phyloP scores from a whole-genome alignment of 2,888 invertebrate species.

The Watsonalla binaria region DNA sequence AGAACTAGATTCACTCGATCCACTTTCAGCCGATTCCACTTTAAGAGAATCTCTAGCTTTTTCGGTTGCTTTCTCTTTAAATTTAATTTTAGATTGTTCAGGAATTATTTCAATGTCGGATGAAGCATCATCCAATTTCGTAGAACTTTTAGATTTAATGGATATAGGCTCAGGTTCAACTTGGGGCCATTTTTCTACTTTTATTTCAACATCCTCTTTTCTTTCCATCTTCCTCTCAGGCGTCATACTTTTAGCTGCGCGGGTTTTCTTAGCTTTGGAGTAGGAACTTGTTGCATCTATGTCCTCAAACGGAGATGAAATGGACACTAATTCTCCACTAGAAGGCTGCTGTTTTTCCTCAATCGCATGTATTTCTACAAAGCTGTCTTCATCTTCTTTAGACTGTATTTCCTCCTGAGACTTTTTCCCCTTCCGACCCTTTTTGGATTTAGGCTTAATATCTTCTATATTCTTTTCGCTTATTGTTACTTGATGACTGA shows the following conservation, averaged over 20 bases:
- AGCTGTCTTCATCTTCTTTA: constrained; percentile 63
- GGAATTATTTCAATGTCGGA: constrained; percentile 22
- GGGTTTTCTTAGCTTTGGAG: constrained; percentile 49
- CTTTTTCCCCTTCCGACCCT: constrained; percentile 52
- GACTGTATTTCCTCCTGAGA: constrained; percentile 46
- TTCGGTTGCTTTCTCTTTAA: constrained; percentile 23
- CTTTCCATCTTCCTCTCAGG: constrained; percentile 30
- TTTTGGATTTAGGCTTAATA: constrained; percentile 52
- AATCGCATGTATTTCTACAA: constrained; percentile 70
- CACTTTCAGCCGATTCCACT: constrained; percentile 16
- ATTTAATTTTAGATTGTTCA: constrained; percentile 19
- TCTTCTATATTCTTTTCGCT: constrained; percentile 41
- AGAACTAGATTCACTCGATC: constrained; percentile 23
- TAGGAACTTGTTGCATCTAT: constrained; percentile 43
- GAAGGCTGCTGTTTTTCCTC: constrained; percentile 55
- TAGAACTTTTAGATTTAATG: constrained; percentile 16
- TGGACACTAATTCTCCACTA: constrained; percentile 62
- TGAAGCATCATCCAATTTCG: constrained; percentile 15
- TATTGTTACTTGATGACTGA: constrained; percentile 23
- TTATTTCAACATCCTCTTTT: constrained; percentile 27
- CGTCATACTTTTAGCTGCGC: constrained; percentile 46
- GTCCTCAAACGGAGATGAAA: constrained; percentile 58
- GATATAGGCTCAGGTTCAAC: constrained; percentile 24
- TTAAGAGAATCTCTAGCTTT: constrained; percentile 20
- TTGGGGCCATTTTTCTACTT: constrained; percentile 27